Conservation (phyloP, 2,888 invertebrate species). For the Lasius fuliginosus region DNA sequence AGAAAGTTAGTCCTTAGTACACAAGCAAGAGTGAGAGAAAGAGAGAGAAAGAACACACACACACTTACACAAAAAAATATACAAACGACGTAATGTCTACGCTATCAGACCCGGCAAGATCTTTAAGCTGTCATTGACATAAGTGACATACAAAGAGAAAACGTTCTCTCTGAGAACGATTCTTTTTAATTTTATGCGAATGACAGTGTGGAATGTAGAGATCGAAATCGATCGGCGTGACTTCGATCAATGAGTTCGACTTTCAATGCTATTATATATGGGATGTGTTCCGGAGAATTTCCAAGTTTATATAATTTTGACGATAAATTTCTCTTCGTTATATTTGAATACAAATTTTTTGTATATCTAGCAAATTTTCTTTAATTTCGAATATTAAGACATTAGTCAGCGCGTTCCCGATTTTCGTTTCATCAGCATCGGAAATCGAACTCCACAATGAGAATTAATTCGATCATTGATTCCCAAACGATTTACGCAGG, state of each 20-base stretch:
- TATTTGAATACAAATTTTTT: not conserved
- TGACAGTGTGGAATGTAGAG: not conserved
- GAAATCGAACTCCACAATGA: not conserved
- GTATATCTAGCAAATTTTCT: not conserved
- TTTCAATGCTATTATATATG: not conserved
- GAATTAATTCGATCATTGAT: not conserved
- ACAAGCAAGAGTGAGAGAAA: constrained; percentile 50
- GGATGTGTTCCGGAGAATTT: not conserved
- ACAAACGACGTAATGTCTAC: constrained; percentile 74
- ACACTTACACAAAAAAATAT: constrained; percentile 55
- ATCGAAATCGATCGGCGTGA: constrained; percentile 8
- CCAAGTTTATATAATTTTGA: not conserved
- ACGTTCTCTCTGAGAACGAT: constrained; percentile 24
- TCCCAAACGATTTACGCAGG: not conserved
- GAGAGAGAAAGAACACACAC: constrained; percentile 41
- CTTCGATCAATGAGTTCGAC: not conserved
- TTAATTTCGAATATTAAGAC: not conserved
- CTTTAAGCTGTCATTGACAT: constrained; percentile 76
- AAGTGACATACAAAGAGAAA: constrained; percentile 29
- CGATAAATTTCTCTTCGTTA: too few relatives aligned
- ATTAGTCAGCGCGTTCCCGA: not conserved
- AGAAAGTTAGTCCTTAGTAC: constrained; percentile 72
- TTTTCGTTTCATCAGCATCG: not conserved
- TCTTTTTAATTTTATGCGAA: constrained; percentile 29
- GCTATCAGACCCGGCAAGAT: constrained; percentile 69